These are phyloP conservation scores for Drosophila busckii DNA, from an alignment of 1,140 invertebrate species.

Conservation along the genomic window DNA sequence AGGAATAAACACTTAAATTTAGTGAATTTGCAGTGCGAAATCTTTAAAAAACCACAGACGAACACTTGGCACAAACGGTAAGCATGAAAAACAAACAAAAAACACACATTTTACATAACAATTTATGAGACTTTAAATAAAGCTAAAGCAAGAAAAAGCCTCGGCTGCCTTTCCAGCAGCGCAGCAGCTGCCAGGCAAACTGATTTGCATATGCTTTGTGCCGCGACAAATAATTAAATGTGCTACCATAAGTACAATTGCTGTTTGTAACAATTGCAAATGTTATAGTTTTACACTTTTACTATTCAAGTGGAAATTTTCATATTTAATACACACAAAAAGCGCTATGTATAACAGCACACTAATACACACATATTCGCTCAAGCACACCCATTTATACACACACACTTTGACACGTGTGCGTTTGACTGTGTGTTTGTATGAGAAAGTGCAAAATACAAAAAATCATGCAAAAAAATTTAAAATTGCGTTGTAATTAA, in stretches of 20 bases:
- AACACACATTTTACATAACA: conserved; percentile 73
- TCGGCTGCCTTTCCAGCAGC: conserved; percentile 42
- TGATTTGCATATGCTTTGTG: conserved; percentile 7
- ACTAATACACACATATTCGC: conserved; percentile 53
- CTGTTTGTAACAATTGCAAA: conserved; percentile 7
- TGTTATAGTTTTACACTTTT: conserved; percentile 9
- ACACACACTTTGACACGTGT: conserved; percentile 33
- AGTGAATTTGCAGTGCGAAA: conserved; percentile 79
- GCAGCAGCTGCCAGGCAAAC: conserved; percentile 61
- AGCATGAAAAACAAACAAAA: conserved; percentile 46
- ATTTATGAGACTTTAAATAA: conserved; percentile 53
- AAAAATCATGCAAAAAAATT: conserved; percentile 70
- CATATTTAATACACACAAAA: conserved; percentile 77
- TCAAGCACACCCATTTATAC: conserved; percentile 28
- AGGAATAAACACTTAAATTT: conserved; percentile 79
- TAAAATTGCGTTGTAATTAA: conserved; percentile 68
- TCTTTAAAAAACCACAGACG: conserved; percentile 78
- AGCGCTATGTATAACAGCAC: conserved; percentile 77
- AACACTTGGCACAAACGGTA: conserved; percentile 79
- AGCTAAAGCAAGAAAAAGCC: conserved; percentile 54
- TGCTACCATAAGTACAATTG: too few relatives aligned
- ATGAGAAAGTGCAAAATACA: conserved; percentile 68
- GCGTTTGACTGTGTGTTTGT: conserved; percentile 22
- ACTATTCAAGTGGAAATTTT: conserved; percentile 62
- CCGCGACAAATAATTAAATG: background rate